These are phyloP conservation scores for Phrixothrix hirtus DNA, from an alignment of 2,888 invertebrate species.

Conservation along the genomic window DNA sequence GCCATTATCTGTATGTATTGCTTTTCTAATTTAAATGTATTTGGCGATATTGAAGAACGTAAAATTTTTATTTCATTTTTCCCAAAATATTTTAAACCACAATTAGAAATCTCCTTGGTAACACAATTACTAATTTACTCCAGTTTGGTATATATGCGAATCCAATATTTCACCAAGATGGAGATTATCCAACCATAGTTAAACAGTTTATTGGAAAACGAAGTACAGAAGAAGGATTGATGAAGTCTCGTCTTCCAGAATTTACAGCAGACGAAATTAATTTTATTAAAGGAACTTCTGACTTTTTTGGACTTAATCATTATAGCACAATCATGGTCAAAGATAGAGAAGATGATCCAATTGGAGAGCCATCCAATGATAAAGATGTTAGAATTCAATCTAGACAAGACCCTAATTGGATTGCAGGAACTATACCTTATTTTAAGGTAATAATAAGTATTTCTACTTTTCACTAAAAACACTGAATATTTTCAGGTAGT, in stretches of 20 bases:
- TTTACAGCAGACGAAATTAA: slow-evolving; percentile 59
- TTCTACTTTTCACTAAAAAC: background rate
- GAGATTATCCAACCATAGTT: slow-evolving; percentile 63
- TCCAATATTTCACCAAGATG: slow-evolving; percentile 60
- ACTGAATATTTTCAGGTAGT: slow-evolving; percentile 49
- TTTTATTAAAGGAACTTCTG: slow-evolving; percentile 55
- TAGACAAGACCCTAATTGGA: slow-evolving; percentile 55
- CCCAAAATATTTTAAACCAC: too few relatives aligned
- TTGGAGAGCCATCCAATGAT: slow-evolving; percentile 6
- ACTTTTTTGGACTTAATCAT: slow-evolving; percentile 59
- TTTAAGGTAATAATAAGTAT: slow-evolving; percentile 48
- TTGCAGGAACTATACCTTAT: slow-evolving; percentile 56
- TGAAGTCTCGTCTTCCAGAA: slow-evolving; percentile 61
- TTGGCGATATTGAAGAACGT: too few relatives aligned
- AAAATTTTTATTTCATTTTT: too few relatives aligned
- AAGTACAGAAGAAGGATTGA: slow-evolving; percentile 60
- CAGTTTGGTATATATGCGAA: slow-evolving; percentile 60
- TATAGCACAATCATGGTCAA: slow-evolving; percentile 49
- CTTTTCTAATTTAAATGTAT: too few relatives aligned
- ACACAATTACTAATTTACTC: slow-evolving; percentile 4
- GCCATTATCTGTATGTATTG: too few relatives aligned
- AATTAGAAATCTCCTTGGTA: too few relatives aligned
- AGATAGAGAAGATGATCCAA: slow-evolving; percentile 2
- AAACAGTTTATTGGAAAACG: slow-evolving; percentile 60
- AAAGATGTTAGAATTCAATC: slow-evolving; percentile 52